phyloP scores from a whole-genome alignment of 53 echinoderm and acorn worm genomes.

The Echinarachnius parma region DNA sequence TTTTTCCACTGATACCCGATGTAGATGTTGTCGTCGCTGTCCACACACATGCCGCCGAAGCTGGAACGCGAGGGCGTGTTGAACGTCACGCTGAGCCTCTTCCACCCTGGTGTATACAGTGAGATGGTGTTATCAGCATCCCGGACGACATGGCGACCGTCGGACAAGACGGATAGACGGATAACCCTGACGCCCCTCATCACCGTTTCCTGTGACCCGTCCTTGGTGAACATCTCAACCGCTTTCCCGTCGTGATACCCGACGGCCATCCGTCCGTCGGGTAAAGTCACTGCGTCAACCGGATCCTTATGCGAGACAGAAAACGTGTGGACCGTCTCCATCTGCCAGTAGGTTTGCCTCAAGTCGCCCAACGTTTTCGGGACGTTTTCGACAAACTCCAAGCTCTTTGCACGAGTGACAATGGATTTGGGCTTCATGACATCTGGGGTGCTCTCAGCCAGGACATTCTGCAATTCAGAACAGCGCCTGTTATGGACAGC shows the following conservation, averaged over 20 bases:
- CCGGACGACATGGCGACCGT: not conserved
- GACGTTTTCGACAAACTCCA: too few relatives aligned
- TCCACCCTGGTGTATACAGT: not conserved
- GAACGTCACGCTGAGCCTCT: not conserved
- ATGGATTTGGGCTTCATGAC: too few relatives aligned
- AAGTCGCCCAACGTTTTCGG: not conserved
- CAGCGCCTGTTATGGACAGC: too few relatives aligned
- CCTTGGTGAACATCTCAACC: not conserved
- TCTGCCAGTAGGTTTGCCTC: not conserved
- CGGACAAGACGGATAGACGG: not conserved
- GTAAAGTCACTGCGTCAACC: too few relatives aligned
- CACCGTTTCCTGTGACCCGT: not conserved
- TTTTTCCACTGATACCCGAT: not conserved
- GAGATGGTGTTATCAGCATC: not conserved
- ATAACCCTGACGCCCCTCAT: not conserved
- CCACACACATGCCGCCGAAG: constrained; percentile 9
- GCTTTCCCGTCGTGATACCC: not conserved
- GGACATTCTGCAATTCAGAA: too few relatives aligned
- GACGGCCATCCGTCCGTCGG: constrained; percentile 5
- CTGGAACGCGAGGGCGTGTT: not conserved
- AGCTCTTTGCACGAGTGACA: too few relatives aligned
- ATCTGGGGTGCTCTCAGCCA: too few relatives aligned
- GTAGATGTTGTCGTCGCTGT: constrained; percentile 3
- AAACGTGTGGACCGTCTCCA: not conserved
- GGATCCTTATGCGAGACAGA: not conserved